Evolutionary conservation across 1,140 invertebrate species (phyloP).

Genomic region (Drosophila pseudoobscura): DNA sequence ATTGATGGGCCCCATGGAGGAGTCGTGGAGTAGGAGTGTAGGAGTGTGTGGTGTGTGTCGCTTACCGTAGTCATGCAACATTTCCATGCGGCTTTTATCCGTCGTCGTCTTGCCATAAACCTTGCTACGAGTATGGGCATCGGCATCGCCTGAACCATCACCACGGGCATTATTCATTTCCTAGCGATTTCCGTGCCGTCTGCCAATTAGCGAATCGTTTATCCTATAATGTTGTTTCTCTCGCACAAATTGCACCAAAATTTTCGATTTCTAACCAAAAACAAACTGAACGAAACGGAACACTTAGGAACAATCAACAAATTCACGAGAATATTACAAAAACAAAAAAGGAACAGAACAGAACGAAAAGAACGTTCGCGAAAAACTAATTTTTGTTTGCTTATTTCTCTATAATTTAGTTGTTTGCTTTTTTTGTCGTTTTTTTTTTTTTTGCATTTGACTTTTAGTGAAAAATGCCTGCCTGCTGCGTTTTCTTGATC

Average conservation of each 20-base stretch:
- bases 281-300: conserved; percentile 14
- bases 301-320: conserved; percentile 42
- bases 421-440: conserved; percentile 40
- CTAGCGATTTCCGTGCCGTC: conserved; percentile 63
- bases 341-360: conserved; percentile 10
- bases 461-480: conserved; percentile 51
- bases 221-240: conserved; percentile 48
- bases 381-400: conserved; percentile 70
- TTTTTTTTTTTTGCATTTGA: conserved; percentile 56
- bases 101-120: conserved; percentile 54
- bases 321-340: conserved; percentile 3
- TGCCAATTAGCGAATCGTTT: conserved; percentile 68
- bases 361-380: conserved; percentile 31
- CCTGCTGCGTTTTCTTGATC: conserved; percentile 72
- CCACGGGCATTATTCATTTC: conserved; percentile 50
- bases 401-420: conserved; percentile 25
- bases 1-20: conserved; percentile 49
- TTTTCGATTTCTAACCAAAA: conserved; percentile 42
- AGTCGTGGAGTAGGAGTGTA: background rate
- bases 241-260: conserved; percentile 50
- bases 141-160: too few species aligned
- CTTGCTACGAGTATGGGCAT: background rate
- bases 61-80: conserved; percentile 59
- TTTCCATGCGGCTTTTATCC: conserved; percentile 53
- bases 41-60: conserved; percentile 1